phyloP scores from a whole-genome alignment of 2,113 vertebrate genomes.

The Oreochromis spilurus region DNA sequence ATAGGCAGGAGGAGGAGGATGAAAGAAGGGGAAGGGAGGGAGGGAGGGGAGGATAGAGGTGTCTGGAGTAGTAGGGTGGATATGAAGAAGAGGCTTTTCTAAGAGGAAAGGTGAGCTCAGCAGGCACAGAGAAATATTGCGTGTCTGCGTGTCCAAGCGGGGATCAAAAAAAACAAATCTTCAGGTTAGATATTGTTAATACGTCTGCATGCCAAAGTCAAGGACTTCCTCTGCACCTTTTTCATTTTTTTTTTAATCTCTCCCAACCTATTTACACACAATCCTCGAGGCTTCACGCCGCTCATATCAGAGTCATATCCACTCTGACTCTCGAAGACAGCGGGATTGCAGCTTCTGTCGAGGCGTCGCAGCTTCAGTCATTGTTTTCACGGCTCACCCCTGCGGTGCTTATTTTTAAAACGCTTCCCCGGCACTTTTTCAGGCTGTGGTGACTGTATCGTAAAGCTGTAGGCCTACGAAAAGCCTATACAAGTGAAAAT shows the following conservation, averaged over 20 bases:
- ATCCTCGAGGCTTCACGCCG: background rate
- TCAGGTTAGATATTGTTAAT: conserved; percentile 10
- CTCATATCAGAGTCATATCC: conserved; percentile 15
- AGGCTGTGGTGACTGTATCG: background rate
- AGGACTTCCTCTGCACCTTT: background rate
- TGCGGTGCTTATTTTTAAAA: conserved; percentile 27
- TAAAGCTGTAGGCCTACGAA: conserved; percentile 16
- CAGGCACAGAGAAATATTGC: background rate
- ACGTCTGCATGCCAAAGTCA: conserved; percentile 9
- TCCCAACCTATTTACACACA: background rate
- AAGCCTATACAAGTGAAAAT: conserved; percentile 12
- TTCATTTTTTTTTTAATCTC: background rate
- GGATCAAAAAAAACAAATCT: background rate
- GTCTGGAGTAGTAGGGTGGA: background rate
- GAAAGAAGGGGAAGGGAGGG: background rate
- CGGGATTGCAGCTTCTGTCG: background rate
- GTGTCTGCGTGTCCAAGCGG: background rate
- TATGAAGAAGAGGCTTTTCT: conserved; percentile 4
- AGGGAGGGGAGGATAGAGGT: background rate
- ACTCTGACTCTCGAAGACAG: conserved; percentile 1
- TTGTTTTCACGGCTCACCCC: conserved; percentile 5
- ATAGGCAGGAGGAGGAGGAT: conserved; percentile 4
- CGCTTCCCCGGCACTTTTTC: conserved; percentile 5
- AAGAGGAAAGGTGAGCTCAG: background rate
- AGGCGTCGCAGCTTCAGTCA: background rate